Evolutionary conservation across 2,797 vertebrate genomes (phyloP).

Genomic region (Leptoclinus maculatus): DNA sequence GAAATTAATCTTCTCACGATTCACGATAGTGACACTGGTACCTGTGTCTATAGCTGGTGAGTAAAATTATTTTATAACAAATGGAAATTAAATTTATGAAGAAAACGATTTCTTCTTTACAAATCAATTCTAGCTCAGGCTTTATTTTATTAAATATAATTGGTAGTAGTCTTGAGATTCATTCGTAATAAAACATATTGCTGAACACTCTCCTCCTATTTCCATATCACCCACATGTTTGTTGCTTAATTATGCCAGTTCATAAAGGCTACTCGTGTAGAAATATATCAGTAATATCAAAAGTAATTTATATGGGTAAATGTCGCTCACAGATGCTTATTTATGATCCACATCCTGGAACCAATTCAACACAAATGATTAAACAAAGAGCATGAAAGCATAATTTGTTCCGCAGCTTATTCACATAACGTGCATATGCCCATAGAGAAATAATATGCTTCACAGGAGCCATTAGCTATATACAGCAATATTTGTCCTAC

Average conservation of each 20-base stretch:
- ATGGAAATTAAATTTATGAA: neutral
- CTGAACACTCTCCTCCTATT: neutral
- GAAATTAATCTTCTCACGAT: neutral
- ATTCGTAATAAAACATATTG: neutral
- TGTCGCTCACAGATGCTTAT: conserved; percentile 5
- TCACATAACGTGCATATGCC: neutral
- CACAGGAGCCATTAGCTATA: conserved; percentile 23
- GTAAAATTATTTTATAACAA: neutral
- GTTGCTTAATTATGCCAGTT: neutral
- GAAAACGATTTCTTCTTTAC: neutral
- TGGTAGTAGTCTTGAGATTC: neutral
- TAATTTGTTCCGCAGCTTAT: neutral
- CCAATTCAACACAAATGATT: neutral
- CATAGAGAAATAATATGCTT: conserved; percentile 17
- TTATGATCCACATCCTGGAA: conserved; percentile 11
- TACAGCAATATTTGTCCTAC: conserved; percentile 52
- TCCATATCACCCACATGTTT: neutral
- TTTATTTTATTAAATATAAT: neutral
- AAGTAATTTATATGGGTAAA: neutral
- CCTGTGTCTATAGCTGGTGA: neutral
- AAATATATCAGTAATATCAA: neutral
- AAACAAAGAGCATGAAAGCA: neutral
- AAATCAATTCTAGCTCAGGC: neutral
- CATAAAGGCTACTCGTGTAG: neutral
- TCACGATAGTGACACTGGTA: neutral